Evolutionary conservation across 2,113 vertebrate species (phyloP), one percentile per base, ranked within the genome.

Genomic region (Lamprotornis superbus): DNA sequence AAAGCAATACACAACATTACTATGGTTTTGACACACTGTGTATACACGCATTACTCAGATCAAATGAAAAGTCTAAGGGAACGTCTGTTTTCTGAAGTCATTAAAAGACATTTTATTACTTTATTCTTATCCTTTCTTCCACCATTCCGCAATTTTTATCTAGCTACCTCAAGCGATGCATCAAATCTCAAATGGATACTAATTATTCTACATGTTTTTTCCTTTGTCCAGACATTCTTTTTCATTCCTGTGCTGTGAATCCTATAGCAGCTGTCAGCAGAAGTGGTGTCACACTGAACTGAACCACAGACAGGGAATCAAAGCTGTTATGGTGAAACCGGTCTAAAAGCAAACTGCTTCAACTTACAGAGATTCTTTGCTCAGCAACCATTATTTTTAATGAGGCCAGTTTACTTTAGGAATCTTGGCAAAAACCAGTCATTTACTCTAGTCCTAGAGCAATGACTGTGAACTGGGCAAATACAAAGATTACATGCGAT

Each of bases 331-430:
- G 78, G 80, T 83, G 83, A 97, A 95, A 91, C 67, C 94, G 61
- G 65, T 90, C 84, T 93, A 27, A n/a, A 92, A 80, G 55, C 52
- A 92, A 92, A 92, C 90, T 1, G 57, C 79, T 87, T 88, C 92
- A 95, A 93, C 28, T 42, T 93, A 50, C 65, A 90, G 88, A 73
- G 61, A 90, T 89, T 88, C 81, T 63, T 95, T 96, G 40, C 87
- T 79, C 92, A 89, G 94, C 59, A 73, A 90, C 70, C 94, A 96
- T 96, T 97, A 95, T 97, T 97, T 97, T 97, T 97, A 97, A 98
- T 93, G 83, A 97, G 97, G 95, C 87, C 84, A 87, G 83, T 81
- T 95, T 87, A 96, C 95, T 96, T 97, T 73, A 95, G 84, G 83
- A 97, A 97, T 96, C 96, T 97, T 89, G 83, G 91, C 67, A 93